Conservation (phyloP, 2,113 vertebrate species). For the Zosterops borbonicus region DNA sequence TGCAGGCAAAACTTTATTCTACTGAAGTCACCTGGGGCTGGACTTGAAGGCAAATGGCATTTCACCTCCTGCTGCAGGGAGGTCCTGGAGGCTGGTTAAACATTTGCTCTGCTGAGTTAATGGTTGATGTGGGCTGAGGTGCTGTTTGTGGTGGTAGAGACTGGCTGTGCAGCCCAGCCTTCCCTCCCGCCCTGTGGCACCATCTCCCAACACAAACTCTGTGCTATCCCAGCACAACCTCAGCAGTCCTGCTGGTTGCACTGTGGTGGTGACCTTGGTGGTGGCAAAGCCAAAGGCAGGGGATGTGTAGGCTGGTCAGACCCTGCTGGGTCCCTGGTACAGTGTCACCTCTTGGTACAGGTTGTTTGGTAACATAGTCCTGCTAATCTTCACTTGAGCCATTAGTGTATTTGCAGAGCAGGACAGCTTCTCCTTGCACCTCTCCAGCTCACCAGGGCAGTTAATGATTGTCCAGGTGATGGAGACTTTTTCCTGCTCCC, state of each 20-base stretch:
- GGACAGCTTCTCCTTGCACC: background rate
- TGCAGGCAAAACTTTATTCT: background rate
- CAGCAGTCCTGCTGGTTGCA: background rate
- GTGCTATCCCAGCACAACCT: background rate
- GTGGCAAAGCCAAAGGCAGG: background rate
- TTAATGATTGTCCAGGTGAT: conserved; percentile 2
- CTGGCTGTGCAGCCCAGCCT: background rate
- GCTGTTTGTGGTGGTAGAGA: background rate
- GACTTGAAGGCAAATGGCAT: fast-evolving
- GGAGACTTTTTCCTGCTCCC: background rate
- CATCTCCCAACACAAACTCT: background rate
- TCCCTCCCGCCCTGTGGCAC: background rate
- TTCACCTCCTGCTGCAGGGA: background rate
- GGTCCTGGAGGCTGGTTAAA: background rate
- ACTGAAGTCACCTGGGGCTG: background rate
- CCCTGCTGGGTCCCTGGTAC: background rate
- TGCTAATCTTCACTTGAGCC: background rate
- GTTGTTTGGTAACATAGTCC: background rate
- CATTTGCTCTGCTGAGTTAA: background rate
- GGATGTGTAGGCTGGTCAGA: background rate
- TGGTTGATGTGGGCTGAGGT: background rate
- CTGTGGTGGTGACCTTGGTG: background rate
- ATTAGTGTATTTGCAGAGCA: conserved; percentile 1
- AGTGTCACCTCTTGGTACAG: background rate
- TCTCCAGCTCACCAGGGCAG: background rate